These are phyloP conservation scores for Monopterus albus DNA, from an alignment of 2,113 vertebrate genomes.

Conservation along the genomic window DNA sequence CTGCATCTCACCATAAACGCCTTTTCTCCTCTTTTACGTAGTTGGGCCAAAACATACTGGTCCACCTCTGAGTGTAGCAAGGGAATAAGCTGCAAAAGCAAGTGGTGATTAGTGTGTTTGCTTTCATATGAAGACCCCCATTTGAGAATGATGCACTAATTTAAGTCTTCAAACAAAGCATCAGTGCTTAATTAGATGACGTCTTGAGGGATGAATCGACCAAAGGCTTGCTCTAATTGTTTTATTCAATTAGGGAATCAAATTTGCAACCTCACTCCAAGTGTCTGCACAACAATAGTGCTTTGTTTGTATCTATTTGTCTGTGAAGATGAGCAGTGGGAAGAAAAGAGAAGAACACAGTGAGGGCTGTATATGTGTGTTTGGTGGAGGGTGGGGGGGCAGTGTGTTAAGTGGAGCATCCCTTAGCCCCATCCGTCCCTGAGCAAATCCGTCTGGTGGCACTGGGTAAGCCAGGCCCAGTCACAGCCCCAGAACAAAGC, in stretches of 20 bases:
- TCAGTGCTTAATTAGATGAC: constrained; percentile 83
- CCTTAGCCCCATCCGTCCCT: constrained; percentile 72
- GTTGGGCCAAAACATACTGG: background rate
- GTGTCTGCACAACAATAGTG: constrained; percentile 77
- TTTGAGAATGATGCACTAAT: constrained; percentile 78
- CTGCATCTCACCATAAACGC: constrained; percentile 87
- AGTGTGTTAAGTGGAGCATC: constrained; percentile 75
- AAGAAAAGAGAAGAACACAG: constrained; percentile 65
- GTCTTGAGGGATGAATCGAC: constrained; percentile 84
- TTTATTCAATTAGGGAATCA: constrained; percentile 86
- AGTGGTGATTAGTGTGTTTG: constrained; percentile 65
- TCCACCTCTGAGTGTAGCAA: constrained; percentile 38
- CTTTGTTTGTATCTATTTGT: constrained; percentile 83
- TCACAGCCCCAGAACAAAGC: constrained; percentile 85
- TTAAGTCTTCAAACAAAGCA: constrained; percentile 81
- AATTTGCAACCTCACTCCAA: constrained; percentile 81
- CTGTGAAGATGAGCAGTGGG: constrained; percentile 65
- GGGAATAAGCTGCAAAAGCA: constrained; percentile 36
- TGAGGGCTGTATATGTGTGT: constrained; percentile 47
- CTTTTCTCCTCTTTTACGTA: background rate
- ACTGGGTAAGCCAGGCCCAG: constrained; percentile 50
- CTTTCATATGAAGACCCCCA: constrained; percentile 65
- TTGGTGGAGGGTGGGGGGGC: constrained; percentile 19
- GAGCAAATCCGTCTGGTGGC: constrained; percentile 73
- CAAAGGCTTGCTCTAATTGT: constrained; percentile 84